Evolutionary conservation across 2,113 vertebrate species (phyloP), one percentile per base, ranked within the genome.

Genomic region (Datnioides undecimradiatus): DNA sequence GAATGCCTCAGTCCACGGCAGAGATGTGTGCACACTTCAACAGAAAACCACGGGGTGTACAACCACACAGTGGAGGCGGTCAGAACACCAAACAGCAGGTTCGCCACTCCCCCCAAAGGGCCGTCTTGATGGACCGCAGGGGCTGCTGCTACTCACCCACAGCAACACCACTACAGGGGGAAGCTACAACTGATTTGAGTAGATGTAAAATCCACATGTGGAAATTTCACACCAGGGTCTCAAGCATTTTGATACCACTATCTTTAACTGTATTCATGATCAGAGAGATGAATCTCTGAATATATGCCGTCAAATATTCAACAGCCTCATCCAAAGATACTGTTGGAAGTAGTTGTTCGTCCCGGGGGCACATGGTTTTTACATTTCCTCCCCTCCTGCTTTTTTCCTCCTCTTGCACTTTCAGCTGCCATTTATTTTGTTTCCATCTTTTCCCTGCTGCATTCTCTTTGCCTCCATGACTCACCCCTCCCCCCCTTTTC

Each of bases 281-380:
- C 23, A 74, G 19, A 43, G 51, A 52, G 59, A 79, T 51, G n/a
- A 73, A 62, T 73, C 49, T 45, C 77, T 57, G 45, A 41, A 51
- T 63, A 81, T 17, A 73, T n/a, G 17, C 60, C 40, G 90, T 88
- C 77, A 88, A 72, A 91, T 90, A 68, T 82, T 81, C 73, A 80
- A 23, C n/a, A 8, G 62, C 14, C 54, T 77, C 54, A 70, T 76
- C 71, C 63, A 78, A 63, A 76, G 69, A 85, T 38, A 19, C 48
- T 40, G 73, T 88, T 84, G 87, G 78, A 92, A 90, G 79, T 27
- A 16, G 36, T 38, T 49, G 43, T 65, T 57, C 41, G 14, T 80
- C 80, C 34, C 49, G 12, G 45, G 62, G 59, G 82, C 77, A 63
- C 16, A 25, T 17, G 49, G 14, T 72, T 51, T 78, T 54, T 51